Evolutionary conservation across 2,888 invertebrate genomes (phyloP).

Genomic region (Amblyteles armatorius): DNA sequence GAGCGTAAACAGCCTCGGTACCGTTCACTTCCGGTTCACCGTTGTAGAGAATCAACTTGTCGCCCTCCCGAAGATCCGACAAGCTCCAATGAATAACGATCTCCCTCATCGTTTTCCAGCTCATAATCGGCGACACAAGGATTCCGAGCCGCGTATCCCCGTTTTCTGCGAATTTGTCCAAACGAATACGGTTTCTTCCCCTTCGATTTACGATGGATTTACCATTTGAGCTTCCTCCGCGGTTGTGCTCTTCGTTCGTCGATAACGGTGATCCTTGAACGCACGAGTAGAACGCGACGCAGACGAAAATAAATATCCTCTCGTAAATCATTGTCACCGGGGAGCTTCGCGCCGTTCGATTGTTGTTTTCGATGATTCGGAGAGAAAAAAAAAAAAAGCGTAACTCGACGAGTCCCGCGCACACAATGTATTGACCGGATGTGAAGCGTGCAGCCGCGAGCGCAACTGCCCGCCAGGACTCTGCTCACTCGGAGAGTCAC

Average conservation of each 20-base stretch:
- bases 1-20: slow-evolving; percentile 69
- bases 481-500: slow-evolving; percentile 39
- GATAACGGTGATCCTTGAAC: slow-evolving; percentile 27
- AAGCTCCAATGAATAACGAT: slow-evolving; percentile 79
- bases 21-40: slow-evolving; percentile 58
- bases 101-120: slow-evolving; percentile 70
- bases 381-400: background rate
- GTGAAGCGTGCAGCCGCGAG: slow-evolving; percentile 45
- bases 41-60: slow-evolving; percentile 73
- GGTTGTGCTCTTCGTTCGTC: background rate
- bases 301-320: slow-evolving; percentile 2
- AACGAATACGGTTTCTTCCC: background rate
- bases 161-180: slow-evolving; percentile 67
- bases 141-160: slow-evolving; percentile 73
- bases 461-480: slow-evolving; percentile 42
- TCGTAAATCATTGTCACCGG: slow-evolving; percentile 21
- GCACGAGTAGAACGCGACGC: background rate
- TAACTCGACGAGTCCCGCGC: background rate
- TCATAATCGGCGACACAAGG: slow-evolving; percentile 76
- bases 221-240: slow-evolving; percentile 21
- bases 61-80: slow-evolving; percentile 69
- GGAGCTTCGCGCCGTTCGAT: background rate
- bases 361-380: background rate
- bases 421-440: slow-evolving; percentile 44
- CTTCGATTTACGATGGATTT: background rate